Evolutionary conservation across 1,140 invertebrate genomes (phyloP).

Genomic region (Mya arenaria): DNA sequence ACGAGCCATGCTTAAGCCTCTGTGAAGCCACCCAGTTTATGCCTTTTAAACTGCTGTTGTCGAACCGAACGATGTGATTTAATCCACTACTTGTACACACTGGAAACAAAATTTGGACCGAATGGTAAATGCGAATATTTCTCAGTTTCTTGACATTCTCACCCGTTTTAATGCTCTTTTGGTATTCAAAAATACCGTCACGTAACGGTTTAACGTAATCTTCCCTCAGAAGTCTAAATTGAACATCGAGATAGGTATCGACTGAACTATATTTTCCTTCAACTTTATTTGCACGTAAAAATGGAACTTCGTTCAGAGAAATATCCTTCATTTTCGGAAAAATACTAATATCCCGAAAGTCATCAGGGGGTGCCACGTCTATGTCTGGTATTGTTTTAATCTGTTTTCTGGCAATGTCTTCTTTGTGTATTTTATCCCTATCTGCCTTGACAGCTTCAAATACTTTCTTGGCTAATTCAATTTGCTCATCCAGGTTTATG

Average conservation of each 20-base stretch:
- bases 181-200: conserved; percentile 76
- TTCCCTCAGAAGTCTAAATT: conserved; percentile 89
- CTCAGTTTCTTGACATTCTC: conserved; percentile 45
- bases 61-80: conserved; percentile 72
- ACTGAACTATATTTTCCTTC: conserved; percentile 84
- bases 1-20: conserved; percentile 87
- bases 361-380: conserved; percentile 66
- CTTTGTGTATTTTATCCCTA: not conserved
- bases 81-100: conserved; percentile 68
- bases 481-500: not conserved
- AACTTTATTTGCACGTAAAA: conserved; percentile 84
- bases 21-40: conserved; percentile 81
- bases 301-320: conserved; percentile 72
- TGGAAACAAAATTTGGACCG: conserved; percentile 70
- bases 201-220: conserved; percentile 83
- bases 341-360: conserved; percentile 76
- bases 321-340: conserved; percentile 75
- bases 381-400: conserved; percentile 14
- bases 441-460: conserved; percentile 6
- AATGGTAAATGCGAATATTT: conserved; percentile 64
- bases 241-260: conserved; percentile 89
- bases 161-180: conserved; percentile 19
- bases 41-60: conserved; percentile 56
- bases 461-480: not conserved
- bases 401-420: not conserved